Base-by-base conservation (phyloP, 2,113 vertebrate genomes). In the Puma concolor region DNA sequence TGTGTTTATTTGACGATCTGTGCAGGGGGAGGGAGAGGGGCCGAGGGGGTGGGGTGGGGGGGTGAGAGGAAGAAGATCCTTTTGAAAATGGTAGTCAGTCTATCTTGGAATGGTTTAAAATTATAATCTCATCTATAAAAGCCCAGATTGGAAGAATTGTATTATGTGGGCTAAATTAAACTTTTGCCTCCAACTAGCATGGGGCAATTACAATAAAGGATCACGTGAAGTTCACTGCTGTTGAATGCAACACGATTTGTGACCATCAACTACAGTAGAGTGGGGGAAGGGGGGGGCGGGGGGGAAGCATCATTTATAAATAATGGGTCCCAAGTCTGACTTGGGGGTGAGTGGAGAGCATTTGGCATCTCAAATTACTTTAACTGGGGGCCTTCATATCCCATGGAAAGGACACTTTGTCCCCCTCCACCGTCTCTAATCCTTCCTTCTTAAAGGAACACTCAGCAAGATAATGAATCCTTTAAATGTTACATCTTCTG, bases 401-500 rank as follows among this genome's bases (percentile, higher is more conserved):
- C 97, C 84, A 89, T 0, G 0, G 97, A 98, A 97, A 98, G 97
- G 98, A 99, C 97, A 96, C 93, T 98, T 97, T 80, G 98, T 93
- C 98, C 96, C 97, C 97, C 96, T 98, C 96, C 97, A 98, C 94
- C 98, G 82, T 96, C 96, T 95, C 97, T 98, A 98, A 99, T 98
- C 98, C 98, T 96, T 90, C 98, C 98, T 99, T 98, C 98, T 98
- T 98, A 98, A 99, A 99, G 99, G 99, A 98, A 99, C 99, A 99
- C 99, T 99, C 99, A 99, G 98, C 98, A 98, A 99, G 99, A 99
- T 99, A 99, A 99, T 99, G 99, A 99, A 99, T 99, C 98, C 99
- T 99, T 99, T 99, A 99, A 99, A 99, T 99, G 99, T 99, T 99
- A 99, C 99, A 99, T 99, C 99, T 99, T 99, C 99, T 99, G 99